Evolutionary conservation across 2,113 vertebrate genomes (phyloP).

Genomic region (Halcyon malimbica): DNA sequence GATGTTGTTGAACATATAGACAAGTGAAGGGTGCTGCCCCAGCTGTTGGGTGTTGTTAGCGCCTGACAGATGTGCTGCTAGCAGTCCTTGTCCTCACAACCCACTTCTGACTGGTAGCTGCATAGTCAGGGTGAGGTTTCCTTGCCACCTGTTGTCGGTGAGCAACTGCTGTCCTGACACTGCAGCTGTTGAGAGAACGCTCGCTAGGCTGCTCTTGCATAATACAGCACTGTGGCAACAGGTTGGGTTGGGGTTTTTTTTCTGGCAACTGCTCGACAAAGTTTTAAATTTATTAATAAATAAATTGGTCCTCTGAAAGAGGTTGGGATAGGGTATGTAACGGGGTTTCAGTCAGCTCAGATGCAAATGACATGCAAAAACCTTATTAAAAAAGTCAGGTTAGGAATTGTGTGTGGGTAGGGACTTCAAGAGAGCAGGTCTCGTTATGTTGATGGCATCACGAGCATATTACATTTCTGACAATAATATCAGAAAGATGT

Average conservation of each 20-base stretch:
- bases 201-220: not conserved
- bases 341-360: not conserved
- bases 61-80: not conserved
- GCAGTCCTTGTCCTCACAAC: not conserved
- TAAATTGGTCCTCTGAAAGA: not conserved
- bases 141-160: not conserved
- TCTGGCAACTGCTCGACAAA: not conserved
- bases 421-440: not conserved
- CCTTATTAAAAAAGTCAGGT: not conserved
- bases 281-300: not conserved
- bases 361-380: not conserved
- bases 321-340: not conserved
- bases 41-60: not conserved
- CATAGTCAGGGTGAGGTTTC: not conserved
- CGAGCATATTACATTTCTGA: not conserved
- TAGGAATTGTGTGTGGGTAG: not conserved
- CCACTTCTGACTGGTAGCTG: not conserved
- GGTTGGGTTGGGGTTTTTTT: too few species aligned
- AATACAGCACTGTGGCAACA: not conserved
- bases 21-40: not conserved
- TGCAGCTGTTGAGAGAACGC: not conserved
- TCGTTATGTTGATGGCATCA: not conserved
- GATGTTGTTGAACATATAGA: not conserved
- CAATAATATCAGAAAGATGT: not conserved
- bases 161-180: not conserved